Conservation (phyloP, 64 coral and sea anemone species). For the Astreopora myriophthalma region DNA sequence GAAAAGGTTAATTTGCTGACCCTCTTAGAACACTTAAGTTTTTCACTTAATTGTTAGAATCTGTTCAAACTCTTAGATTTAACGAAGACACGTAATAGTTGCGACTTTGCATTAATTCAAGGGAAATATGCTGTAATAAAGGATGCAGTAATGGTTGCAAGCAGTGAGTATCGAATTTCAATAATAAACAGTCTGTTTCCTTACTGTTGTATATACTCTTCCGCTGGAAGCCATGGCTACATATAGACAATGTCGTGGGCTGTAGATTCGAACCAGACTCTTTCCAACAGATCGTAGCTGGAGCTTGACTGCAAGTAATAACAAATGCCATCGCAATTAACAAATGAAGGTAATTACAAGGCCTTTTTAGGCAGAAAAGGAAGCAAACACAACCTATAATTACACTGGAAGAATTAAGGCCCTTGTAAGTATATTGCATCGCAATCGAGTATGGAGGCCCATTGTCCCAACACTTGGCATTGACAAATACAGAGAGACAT, state of each 20-base stretch:
- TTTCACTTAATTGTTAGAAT: constrained; percentile 17
- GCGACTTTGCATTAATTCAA: no score
- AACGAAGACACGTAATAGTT: no score
- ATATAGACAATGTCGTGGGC: background rate
- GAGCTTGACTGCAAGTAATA: constrained; percentile 22
- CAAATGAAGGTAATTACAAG: background rate
- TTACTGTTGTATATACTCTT: constrained; percentile 6
- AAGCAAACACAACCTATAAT: background rate
- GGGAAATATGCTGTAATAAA: background rate
- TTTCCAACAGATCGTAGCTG: constrained; percentile 19
- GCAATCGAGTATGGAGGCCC: background rate
- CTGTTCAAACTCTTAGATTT: background rate
- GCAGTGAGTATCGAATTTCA: background rate
- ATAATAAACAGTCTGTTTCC: background rate
- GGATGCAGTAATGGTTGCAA: background rate
- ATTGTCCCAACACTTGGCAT: constrained; percentile 19
- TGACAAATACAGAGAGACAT: constrained; percentile 8
- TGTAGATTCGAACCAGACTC: constrained; percentile 6
- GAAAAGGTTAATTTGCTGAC: constrained; percentile 14
- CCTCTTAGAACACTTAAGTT: constrained; percentile 1
- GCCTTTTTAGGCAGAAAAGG: background rate
- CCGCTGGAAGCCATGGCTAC: background rate
- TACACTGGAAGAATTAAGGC: background rate
- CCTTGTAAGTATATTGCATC: background rate
- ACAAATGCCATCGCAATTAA: background rate